These are phyloP conservation scores for Lasiurus cinereus DNA, from an alignment of 2,113 vertebrate genomes.

Conservation along the genomic window DNA sequence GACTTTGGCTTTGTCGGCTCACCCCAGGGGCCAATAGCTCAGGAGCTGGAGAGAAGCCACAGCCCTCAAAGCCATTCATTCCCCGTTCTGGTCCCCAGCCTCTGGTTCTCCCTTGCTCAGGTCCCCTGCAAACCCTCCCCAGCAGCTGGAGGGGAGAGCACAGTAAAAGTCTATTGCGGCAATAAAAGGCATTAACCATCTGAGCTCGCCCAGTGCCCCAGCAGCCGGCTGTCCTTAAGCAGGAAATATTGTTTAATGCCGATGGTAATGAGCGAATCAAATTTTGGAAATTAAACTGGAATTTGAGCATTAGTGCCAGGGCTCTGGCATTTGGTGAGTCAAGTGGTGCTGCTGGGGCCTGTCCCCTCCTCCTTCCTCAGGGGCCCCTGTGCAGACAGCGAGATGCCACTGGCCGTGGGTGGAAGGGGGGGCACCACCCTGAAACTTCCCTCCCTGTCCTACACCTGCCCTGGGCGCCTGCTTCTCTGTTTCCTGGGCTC, in stretches of 20 bases:
- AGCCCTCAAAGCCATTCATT: not conserved
- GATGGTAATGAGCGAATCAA: slow-evolving; percentile 88
- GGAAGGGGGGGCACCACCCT: not conserved
- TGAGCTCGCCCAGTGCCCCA: slow-evolving; percentile 86
- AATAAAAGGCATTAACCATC: slow-evolving; percentile 88
- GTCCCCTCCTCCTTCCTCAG: not conserved
- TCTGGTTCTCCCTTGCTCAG: not conserved
- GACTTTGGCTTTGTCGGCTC: not conserved
- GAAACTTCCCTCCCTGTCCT: not conserved
- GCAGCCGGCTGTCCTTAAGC: slow-evolving; percentile 88
- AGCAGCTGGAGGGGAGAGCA: slow-evolving; percentile 87
- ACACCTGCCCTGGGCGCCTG: not conserved
- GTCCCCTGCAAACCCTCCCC: not conserved
- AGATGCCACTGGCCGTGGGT: not conserved
- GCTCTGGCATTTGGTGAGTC: slow-evolving; percentile 77
- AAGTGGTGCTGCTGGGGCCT: not conserved
- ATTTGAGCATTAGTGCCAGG: slow-evolving; percentile 87
- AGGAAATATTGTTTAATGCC: slow-evolving; percentile 90
- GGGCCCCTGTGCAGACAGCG: not conserved
- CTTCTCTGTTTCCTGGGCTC: not conserved
- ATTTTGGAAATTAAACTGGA: slow-evolving; percentile 89
- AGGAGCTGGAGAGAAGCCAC: not conserved
- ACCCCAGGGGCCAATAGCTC: not conserved
- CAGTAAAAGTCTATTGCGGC: slow-evolving; percentile 87
- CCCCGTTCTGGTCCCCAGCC: not conserved